Base-by-base conservation (phyloP, 2,797 vertebrate genomes). In the Tachyglossus aculeatus region DNA sequence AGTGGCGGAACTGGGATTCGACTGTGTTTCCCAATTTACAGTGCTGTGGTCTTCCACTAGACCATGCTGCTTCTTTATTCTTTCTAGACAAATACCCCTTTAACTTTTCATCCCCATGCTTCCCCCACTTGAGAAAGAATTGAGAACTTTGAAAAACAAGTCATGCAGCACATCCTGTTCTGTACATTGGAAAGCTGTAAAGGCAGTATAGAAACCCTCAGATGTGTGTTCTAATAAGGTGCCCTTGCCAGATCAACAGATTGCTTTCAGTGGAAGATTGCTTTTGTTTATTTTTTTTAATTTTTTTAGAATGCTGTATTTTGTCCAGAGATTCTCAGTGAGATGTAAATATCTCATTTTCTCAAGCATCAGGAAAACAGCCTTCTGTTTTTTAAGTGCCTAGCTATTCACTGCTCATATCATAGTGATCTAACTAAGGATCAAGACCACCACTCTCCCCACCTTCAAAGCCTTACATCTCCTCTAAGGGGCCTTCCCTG, bases 351-450 rank as follows among this genome's bases (percentile, higher is more conserved):
- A 80, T 72, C 73, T 68, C 58, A 80, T 87, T 87, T 77, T 64
- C 76, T 81, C 75, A 57, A 85, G 47, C 53, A 75, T 78, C 77
- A 73, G 73, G 66, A 72, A 84, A 81, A 81, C 70, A 65, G 78
- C 74, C 86, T 86, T 86, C 78, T 48, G 24, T 82, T 80, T 77
- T n/a, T n/a, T n/a, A n/a, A n/a, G n/a, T n/a, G n/a, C n/a, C n/a
- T n/a, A n/a, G n/a, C n/a, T n/a, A n/a, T n/a, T n/a, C n/a, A n/a
- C n/a, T n/a, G n/a, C n/a, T n/a, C n/a, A n/a, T n/a, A n/a, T n/a
- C n/a, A n/a, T n/a, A n/a, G n/a, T n/a, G n/a, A n/a, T n/a, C n/a
- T n/a, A n/a, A n/a, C n/a, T n/a, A n/a, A n/a, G n/a, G n/a, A n/a
- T n/a, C n/a, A n/a, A n/a, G n/a, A n/a, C n/a, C n/a, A n/a, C n/a